These are phyloP conservation scores for Callithrix jacchus DNA, from an alignment of 2,113 vertebrate species.

Conservation along the genomic window DNA sequence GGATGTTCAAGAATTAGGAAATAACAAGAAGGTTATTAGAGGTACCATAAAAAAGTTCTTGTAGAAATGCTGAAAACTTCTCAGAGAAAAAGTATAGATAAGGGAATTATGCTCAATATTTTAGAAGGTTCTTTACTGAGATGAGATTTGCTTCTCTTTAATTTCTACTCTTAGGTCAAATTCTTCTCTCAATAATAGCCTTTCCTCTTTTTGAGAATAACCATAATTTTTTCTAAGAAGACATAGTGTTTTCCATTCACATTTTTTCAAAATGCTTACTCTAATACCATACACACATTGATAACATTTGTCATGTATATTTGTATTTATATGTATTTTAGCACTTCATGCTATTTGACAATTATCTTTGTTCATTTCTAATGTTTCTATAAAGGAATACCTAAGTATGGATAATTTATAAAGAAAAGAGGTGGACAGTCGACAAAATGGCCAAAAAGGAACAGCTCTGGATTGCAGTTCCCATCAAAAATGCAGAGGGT, in stretches of 20 bases:
- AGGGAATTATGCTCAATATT: background rate
- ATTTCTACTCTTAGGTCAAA: background rate
- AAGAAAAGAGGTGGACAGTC: no score
- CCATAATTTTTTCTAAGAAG: background rate
- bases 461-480: no score
- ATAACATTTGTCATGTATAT: background rate
- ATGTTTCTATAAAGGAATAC: no score
- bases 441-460: no score
- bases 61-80: background rate
- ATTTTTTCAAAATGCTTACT: background rate
- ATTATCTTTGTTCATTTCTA: no score
- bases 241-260: background rate
- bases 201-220: background rate
- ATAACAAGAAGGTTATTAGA: background rate
- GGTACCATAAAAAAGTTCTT: background rate
- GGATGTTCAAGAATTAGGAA: background rate
- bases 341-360: background rate
- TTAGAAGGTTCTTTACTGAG: background rate
- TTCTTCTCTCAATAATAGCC: background rate
- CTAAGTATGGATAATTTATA: no score
- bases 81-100: conserved; percentile 1
- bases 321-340: background rate
- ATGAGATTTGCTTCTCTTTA: background rate
- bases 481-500: no score
- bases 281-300: background rate